Percentiles rank a stretch among this genome's conserved stretches.
phyloP scores from a whole-genome alignment of 2,113 vertebrate species.

The Myiozetetes cayanensis region DNA sequence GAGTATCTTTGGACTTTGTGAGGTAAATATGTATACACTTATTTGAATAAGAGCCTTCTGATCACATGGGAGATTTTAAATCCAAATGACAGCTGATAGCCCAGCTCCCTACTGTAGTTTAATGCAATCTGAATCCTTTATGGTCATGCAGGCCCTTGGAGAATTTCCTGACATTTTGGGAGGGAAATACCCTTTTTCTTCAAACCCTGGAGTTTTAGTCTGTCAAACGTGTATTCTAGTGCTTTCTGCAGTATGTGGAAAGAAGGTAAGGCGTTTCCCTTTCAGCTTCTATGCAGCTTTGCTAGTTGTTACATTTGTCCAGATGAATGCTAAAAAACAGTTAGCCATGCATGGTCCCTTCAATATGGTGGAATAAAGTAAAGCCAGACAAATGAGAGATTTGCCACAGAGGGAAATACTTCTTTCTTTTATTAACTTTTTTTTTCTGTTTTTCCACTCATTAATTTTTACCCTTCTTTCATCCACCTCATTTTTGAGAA shows the following conservation, averaged over 20 bases:
- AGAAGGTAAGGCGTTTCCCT: not conserved
- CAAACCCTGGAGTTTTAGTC: not conserved
- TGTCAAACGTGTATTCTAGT: not conserved
- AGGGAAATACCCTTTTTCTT: not conserved
- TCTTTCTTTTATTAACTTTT: not conserved
- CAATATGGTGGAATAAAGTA: not conserved
- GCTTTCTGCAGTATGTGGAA: not conserved
- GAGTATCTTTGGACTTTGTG: not conserved
- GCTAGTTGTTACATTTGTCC: not conserved
- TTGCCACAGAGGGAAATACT: not conserved
- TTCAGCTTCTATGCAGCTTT: not conserved
- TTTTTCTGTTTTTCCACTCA: not conserved
- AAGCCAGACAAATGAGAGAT: not conserved
- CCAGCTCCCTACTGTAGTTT: not conserved
- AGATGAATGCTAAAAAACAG: not conserved
- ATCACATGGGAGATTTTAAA: not conserved
- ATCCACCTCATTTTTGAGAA: not conserved
- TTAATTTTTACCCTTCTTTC: not conserved
- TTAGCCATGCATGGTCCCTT: not conserved
- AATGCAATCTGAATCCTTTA: not conserved
- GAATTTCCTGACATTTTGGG: not conserved
- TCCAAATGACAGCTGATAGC: not conserved
- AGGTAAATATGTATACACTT: not conserved
- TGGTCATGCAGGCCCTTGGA: not conserved
- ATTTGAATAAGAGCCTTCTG: not conserved